Base-by-base conservation (phyloP, 2,888 invertebrate genomes). In the Maniola hyperantus region DNA sequence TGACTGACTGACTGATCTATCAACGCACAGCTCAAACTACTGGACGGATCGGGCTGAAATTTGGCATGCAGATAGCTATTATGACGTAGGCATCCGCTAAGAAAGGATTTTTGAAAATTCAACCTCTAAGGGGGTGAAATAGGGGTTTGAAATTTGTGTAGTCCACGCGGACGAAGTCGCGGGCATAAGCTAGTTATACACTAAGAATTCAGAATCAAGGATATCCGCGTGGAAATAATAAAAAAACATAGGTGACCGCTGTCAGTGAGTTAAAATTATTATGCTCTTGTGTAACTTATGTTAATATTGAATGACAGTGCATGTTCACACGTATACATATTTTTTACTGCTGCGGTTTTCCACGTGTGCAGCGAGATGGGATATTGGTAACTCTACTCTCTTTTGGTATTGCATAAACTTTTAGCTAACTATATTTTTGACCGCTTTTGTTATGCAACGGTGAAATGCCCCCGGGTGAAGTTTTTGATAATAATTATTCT, bases 171-270 rank as follows among this genome's bases (percentile, higher is more conserved):
- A n/a, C n/a, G n/a, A n/a, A n/a, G n/a, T n/a, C n/a, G n/a, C n/a
- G n/a, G n/a, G n/a, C n/a, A n/a, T n/a, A n/a, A n/a, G n/a, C n/a
- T n/a, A n/a, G n/a, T n/a, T 26, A 26, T 26, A 26, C n/a, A 55
- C 48, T 18, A 20, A 39, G 18, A 18, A 13, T 10, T 5, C 20
- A 57, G 18, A 55, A 18, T 0, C 36, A 18, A 39, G 55, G 55
- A 55, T 18, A 39, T 18, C 55, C 57, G 42, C 2, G 13, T 20
- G 42, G 42, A 57, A 57, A 39, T 26, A 42, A 57, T 20, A 57
- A 57, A 36, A 15, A 34, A 36, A 34, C 33, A 13, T 13, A 11
- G 11, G 5, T 20, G 20, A 18, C 11, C 18, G 36, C 13, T 42
- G 42, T 42, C 57, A 42, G 57, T 42, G 42, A n/a, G 6, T 34